A percentile compares a stretch with the other conserved stretches of the same genome.
phyloP scores from a whole-genome alignment of 92 coral and sea anemone genomes.

The Chrysogorgia sp. region DNA sequence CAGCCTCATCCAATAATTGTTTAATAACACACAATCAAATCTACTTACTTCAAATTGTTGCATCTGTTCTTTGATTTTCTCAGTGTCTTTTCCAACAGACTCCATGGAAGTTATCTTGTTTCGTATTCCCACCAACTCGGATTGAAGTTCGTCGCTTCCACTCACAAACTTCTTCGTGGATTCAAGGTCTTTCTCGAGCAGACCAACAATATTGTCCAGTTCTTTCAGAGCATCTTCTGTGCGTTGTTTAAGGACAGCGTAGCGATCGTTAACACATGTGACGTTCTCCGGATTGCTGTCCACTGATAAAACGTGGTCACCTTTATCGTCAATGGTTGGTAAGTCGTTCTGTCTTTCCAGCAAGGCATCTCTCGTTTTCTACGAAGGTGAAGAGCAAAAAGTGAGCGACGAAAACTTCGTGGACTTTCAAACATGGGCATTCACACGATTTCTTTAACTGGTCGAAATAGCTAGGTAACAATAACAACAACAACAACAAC shows the following conservation, averaged over 20 bases:
- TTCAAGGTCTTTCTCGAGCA: constrained; percentile 14
- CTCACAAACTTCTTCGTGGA: constrained; percentile 22
- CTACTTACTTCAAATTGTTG: constrained; percentile 30
- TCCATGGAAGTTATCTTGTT: constrained; percentile 12
- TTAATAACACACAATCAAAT: too few relatives aligned
- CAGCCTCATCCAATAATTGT: too few relatives aligned
- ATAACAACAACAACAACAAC: neutral
- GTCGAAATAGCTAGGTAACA: too few relatives aligned
- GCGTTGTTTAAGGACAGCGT: constrained; percentile 42
- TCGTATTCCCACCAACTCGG: constrained; percentile 18
- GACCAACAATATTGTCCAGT: constrained; percentile 19
- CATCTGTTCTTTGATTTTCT: constrained; percentile 37
- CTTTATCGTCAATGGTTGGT: constrained; percentile 33
- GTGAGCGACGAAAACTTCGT: neutral
- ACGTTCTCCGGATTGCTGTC: constrained; percentile 37
- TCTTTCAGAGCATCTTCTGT: constrained; percentile 19
- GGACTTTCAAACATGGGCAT: neutral
- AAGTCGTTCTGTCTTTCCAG: constrained; percentile 16
- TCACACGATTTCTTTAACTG: too few relatives aligned
- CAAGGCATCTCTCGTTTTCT: constrained; percentile 26
- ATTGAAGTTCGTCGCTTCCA: constrained; percentile 23
- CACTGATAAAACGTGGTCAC: constrained; percentile 25
- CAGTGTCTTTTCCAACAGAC: constrained; percentile 37
- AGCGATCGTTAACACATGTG: constrained; percentile 40
- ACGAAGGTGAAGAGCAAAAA: neutral